Evolutionary conservation across 2,113 vertebrate species (phyloP), one percentile per base, ranked within the genome.

Genomic region (Calyptommatus sinebrachiatus): DNA sequence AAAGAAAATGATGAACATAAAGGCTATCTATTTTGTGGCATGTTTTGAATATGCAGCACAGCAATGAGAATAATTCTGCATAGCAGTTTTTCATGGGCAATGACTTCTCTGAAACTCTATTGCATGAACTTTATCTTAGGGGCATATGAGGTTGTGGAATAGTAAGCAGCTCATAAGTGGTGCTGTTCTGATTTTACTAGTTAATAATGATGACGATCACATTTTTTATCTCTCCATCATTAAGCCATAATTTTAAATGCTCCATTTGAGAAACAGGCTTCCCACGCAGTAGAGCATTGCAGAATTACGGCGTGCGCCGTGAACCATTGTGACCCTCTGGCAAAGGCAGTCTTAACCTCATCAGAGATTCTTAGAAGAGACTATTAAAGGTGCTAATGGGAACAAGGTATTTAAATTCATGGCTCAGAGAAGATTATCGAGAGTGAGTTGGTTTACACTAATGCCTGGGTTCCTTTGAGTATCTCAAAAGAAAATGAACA

Each of bases 341-440:
- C 78, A 72, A 74, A 90, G 90, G 79, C 53, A 83, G 91, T 82
- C 89, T 83, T 83, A 91, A 89, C 83, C 87, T 90, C 91, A 86
- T 88, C 88, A 90, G 75, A 89, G 88, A 83, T 77, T 75, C 77
- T 62, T 50, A 85, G 81, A 67, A 86, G 79, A 78, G 48, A 87
- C 84, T 89, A 89, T 88, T 88, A 81, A 84, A 91, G 92, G 81
- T 90, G 83, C 89, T 93, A 90, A 91, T 89, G 85, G 89, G 91
- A 90, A 89, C 70, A 70, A 91, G 82, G 87, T 81, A 79, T 90
- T 90, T 82, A 86, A 92, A 90, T 11, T 81, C 87, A 90, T 90
- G 87, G 86, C 81, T 92, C 88, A 85, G 85, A 61, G 63, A 35
- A 63, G 88, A 89, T 88, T 90, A 90, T 87, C 80, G 83, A 71